These are phyloP conservation scores for Saccopteryx bilineata DNA, from an alignment of 2,113 vertebrate species.

Conservation along the genomic window DNA sequence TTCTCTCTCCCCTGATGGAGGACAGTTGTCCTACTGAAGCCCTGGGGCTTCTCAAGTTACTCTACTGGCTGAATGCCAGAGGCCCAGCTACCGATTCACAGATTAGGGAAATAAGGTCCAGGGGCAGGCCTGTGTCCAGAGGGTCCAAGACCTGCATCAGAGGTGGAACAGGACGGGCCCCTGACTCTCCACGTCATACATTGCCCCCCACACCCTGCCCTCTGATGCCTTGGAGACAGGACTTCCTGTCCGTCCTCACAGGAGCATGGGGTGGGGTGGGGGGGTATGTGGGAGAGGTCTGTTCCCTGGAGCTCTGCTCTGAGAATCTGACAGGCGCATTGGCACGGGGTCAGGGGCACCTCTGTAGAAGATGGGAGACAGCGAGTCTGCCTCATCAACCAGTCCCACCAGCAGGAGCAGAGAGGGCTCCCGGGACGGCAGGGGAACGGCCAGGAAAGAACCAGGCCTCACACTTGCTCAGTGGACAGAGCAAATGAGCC, in stretches of 20 bases:
- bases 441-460: neutral
- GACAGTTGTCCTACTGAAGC: neutral
- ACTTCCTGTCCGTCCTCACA: neutral
- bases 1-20: neutral
- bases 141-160: neutral
- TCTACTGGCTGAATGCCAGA: neutral
- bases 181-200: neutral
- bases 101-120: neutral
- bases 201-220: rapidly evolving
- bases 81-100: neutral
- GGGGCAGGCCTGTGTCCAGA: neutral
- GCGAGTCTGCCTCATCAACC: neutral
- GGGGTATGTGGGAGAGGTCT: too few species aligned
- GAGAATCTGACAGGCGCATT: neutral
- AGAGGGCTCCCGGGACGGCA: neutral
- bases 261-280: neutral
- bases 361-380: neutral
- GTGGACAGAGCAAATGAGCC: neutral
- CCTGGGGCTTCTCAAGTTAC: neutral
- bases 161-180: neutral
- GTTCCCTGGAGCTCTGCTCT: neutral
- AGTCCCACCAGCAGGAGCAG: neutral
- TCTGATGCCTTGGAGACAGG: neutral
- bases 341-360: neutral
- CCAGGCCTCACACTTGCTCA: neutral